Percentiles rank a stretch among this genome's conserved stretches.
Evolutionary conservation across 2,113 vertebrate species (phyloP).

Genomic region (Motacilla tschutschensis): DNA sequence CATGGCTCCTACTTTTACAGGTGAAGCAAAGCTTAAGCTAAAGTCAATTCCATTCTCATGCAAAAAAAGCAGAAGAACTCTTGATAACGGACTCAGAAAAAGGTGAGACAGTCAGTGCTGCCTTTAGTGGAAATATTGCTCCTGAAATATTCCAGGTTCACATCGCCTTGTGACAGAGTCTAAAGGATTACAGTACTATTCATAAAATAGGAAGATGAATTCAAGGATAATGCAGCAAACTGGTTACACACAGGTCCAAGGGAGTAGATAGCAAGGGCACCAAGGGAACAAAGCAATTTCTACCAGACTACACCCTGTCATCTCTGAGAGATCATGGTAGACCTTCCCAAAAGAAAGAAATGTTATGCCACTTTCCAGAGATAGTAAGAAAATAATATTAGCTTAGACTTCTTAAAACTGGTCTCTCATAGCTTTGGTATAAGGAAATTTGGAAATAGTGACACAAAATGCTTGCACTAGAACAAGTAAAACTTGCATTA

Average conservation of each 20-base stretch:
- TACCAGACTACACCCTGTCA: background rate
- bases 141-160: background rate
- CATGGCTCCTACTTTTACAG: background rate
- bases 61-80: background rate
- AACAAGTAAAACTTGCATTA: background rate
- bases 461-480: background rate
- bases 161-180: background rate
- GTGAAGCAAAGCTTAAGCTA: background rate
- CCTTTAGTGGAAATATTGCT: background rate
- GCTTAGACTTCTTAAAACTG: background rate
- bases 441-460: background rate
- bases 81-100: background rate
- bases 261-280: background rate
- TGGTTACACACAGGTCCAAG: rapidly evolving
- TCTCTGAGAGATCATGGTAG: background rate
- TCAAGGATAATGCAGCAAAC: background rate
- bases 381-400: background rate
- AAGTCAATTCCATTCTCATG: background rate
- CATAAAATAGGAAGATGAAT: background rate
- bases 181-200: background rate
- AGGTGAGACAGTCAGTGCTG: background rate
- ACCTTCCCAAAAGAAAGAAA: background rate
- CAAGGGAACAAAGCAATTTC: background rate
- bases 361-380: background rate
- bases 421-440: background rate